Conservation (phyloP, 1,140 invertebrate genomes). For the Cardiocondyla obscurior region DNA sequence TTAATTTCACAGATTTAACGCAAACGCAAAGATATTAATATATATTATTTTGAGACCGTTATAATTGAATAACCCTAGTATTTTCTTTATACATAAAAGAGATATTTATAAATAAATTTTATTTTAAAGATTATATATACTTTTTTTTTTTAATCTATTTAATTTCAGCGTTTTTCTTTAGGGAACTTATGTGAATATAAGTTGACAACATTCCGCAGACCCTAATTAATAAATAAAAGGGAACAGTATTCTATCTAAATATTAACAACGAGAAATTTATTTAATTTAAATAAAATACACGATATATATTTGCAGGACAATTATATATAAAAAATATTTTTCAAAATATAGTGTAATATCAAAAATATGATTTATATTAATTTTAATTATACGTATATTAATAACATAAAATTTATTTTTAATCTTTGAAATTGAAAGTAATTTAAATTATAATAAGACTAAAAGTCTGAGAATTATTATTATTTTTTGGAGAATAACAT, state of each 20-base stretch:
- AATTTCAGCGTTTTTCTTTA: not conserved
- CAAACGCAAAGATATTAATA: not conserved
- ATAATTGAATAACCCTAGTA: not conserved
- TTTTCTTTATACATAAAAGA: not conserved
- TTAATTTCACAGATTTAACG: not conserved
- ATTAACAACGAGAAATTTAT: conserved; percentile 11
- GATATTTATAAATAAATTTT: not conserved
- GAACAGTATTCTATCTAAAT: not conserved
- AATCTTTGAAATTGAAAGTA: not conserved
- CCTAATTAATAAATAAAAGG: conserved; percentile 11
- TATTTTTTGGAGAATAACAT: not conserved
- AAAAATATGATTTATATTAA: conserved; percentile 17
- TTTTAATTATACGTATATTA: conserved; percentile 14
- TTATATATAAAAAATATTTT: not conserved
- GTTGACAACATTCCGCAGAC: conserved; percentile 16
- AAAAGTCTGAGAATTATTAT: not conserved
- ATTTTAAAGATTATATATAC: not conserved
- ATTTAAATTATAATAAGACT: not conserved
- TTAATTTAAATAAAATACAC: not conserved
- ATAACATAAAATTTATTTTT: not conserved
- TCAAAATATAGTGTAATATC: not conserved
- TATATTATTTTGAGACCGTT: not conserved
- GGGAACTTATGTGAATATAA: not conserved
- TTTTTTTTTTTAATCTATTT: not conserved
- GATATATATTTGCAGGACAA: not conserved